Evolutionary conservation across 1,140 invertebrate species (phyloP).

Genomic region (Cydia fagiglandana): DNA sequence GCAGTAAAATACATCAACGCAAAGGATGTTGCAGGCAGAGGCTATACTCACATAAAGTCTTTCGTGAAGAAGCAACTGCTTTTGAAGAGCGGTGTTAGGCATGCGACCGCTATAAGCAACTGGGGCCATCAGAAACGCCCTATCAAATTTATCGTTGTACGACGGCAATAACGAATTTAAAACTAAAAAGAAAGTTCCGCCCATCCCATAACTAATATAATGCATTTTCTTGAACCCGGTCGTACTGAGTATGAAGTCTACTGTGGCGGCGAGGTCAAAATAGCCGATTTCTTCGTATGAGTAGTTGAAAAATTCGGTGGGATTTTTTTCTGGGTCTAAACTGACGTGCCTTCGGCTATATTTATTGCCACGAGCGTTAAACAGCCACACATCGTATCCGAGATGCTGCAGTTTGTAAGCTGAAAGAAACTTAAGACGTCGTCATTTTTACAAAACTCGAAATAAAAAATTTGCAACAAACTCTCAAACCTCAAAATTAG

Average conservation of each 20-base stretch:
- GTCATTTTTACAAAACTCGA: not conserved
- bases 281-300: conserved; percentile 82
- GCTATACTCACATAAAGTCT: conserved; percentile 58
- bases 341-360: conserved; percentile 82
- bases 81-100: conserved; percentile 43
- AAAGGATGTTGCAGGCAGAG: too few species aligned
- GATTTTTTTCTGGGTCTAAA: conserved; percentile 67
- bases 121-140: conserved; percentile 58
- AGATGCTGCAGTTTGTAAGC: conserved; percentile 84
- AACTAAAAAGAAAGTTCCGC: conserved; percentile 81
- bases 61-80: conserved; percentile 43
- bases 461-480: too few species aligned
- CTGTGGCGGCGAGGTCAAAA: conserved; percentile 83
- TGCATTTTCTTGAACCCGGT: conserved; percentile 76
- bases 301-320: conserved; percentile 80
- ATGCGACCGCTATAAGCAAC: conserved; percentile 61
- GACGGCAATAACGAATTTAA: conserved; percentile 78
- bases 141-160: conserved; percentile 78
- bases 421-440: conserved; percentile 51
- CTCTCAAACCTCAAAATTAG: too few species aligned
- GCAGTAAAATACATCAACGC: too few species aligned
- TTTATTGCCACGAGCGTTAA: conserved; percentile 85
- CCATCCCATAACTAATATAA: conserved; percentile 79
- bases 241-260: conserved; percentile 81
- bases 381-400: conserved; percentile 87